A percentile compares a stretch with the other conserved stretches of the same genome.
These are phyloP conservation scores for Diadema setosum DNA, from an alignment of 35 echinoderm and acorn worm genomes.

Conservation along the genomic window DNA sequence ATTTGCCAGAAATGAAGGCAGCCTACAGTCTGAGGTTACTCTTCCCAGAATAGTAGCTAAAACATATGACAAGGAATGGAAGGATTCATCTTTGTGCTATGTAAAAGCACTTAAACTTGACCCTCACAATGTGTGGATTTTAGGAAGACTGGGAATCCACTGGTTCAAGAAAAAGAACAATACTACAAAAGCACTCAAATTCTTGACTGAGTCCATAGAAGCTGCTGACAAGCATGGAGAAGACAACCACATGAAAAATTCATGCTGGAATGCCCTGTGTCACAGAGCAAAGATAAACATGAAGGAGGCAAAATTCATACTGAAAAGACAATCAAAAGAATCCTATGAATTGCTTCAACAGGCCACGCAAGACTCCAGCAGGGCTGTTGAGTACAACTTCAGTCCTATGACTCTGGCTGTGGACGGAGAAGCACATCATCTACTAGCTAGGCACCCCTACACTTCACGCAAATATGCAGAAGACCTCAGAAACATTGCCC, in stretches of 20 bases:
- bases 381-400: not conserved
- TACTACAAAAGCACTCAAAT: not conserved
- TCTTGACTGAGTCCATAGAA: not conserved
- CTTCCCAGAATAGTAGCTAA: not conserved
- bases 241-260: not conserved
- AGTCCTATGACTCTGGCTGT: not conserved
- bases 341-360: not conserved
- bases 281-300: not conserved
- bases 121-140: not conserved
- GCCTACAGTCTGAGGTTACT: not conserved
- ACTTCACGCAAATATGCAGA: not conserved
- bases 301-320: conserved; percentile 3
- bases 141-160: not conserved
- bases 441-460: not conserved
- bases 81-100: not conserved
- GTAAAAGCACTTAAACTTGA: not conserved
- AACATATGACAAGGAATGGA: not conserved
- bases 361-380: not conserved
- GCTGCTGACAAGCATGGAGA: not conserved
- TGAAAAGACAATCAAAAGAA: not conserved
- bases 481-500: not conserved
- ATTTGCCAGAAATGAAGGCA: not conserved
- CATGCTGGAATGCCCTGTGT: not conserved
- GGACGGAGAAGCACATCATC: not conserved
- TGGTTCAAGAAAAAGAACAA: not conserved